Evolutionary conservation across 2,113 vertebrate species (phyloP).

Genomic region (Prolemur simus): DNA sequence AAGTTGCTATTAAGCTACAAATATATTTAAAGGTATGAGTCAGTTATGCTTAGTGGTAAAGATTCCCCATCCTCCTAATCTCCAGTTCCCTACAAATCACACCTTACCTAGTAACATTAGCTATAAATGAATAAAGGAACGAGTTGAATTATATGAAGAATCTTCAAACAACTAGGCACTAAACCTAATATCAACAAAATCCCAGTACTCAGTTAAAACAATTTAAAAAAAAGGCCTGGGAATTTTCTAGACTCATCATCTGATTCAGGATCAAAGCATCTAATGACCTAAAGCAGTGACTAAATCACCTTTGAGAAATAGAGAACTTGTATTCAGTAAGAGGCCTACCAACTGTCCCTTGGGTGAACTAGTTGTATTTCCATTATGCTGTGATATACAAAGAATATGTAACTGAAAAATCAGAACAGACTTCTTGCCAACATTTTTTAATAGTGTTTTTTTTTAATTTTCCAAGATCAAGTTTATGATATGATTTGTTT

Average conservation of each 20-base stretch:
- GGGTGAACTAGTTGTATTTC: background rate
- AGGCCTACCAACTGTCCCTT: background rate
- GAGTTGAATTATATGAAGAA: background rate
- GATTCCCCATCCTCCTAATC: background rate
- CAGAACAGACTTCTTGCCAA: background rate
- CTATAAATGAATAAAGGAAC: background rate
- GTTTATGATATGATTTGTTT: background rate
- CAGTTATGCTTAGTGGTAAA: background rate
- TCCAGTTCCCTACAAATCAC: background rate
- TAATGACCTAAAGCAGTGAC: background rate
- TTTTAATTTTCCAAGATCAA: constrained; percentile 27
- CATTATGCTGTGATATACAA: constrained; percentile 17
- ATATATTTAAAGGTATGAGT: background rate
- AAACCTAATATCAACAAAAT: constrained; percentile 61
- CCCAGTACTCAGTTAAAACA: background rate
- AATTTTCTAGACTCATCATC: constrained; percentile 72
- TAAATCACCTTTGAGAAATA: background rate
- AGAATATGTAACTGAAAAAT: background rate
- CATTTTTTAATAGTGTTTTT: background rate
- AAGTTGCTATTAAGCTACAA: background rate
- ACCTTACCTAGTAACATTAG: background rate
- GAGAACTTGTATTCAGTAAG: background rate
- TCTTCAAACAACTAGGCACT: constrained; percentile 43
- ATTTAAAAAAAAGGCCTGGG: background rate
- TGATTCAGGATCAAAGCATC: constrained; percentile 63